A percentile compares a stretch with the other conserved stretches of the same genome.
phyloP scores from a whole-genome alignment of 2,113 vertebrate genomes.

The Myrmecophaga tridactyla region DNA sequence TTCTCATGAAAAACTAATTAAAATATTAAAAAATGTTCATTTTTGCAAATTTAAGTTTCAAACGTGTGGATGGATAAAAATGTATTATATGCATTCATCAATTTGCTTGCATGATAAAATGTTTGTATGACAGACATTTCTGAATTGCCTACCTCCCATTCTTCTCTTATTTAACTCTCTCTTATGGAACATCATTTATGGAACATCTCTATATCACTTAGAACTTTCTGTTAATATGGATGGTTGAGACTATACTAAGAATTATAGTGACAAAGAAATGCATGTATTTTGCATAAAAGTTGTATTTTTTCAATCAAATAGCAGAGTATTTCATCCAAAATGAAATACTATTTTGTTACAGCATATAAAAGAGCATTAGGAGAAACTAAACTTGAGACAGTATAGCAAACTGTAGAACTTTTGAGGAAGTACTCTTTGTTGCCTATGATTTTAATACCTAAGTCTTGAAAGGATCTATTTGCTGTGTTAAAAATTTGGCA shows the following conservation, averaged over 20 bases:
- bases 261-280: background rate
- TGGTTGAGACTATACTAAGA: background rate
- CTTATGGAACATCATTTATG: no score
- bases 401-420: background rate
- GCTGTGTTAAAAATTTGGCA: background rate
- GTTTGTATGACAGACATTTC: background rate
- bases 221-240: background rate
- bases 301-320: background rate
- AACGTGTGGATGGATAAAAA: no score
- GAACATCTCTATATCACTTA: background rate
- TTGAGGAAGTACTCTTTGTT: background rate
- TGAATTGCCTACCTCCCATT: fast-evolving
- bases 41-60: background rate
- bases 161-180: background rate
- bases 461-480: background rate
- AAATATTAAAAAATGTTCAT: no score
- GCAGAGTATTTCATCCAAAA: background rate
- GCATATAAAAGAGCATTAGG: background rate
- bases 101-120: background rate
- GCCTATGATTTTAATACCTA: background rate
- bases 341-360: background rate
- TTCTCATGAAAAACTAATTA: background rate
- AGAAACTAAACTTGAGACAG: background rate
- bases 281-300: background rate
- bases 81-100: background rate